These are phyloP conservation scores for Erebia palarica DNA, from an alignment of 2,888 invertebrate genomes.

Conservation along the genomic window DNA sequence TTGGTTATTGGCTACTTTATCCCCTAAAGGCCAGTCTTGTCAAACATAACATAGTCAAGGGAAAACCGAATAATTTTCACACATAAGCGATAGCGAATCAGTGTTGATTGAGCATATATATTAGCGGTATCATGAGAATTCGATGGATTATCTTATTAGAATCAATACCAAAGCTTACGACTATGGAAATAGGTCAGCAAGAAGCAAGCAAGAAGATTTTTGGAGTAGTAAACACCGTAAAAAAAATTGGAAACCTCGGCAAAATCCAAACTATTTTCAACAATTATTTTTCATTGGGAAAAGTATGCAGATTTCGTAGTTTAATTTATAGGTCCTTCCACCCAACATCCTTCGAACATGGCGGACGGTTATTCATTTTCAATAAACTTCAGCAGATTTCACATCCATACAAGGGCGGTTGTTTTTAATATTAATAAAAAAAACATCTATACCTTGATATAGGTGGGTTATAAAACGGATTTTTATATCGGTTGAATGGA, in stretches of 20 bases:
- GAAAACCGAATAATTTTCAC: constrained; percentile 11
- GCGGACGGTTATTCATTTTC: no score
- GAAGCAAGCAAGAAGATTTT: no score
- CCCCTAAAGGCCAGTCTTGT: constrained; percentile 1
- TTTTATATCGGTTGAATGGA: not conserved
- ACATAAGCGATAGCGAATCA: constrained; percentile 8
- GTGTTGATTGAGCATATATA: constrained; percentile 12
- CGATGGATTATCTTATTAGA: constrained; percentile 16
- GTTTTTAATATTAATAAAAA: no score
- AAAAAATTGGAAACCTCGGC: no score
- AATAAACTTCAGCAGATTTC: no score
- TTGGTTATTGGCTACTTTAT: not conserved
- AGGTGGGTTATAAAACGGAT: not conserved
- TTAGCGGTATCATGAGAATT: not conserved
- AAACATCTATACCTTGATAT: not conserved
- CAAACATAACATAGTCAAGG: constrained; percentile 1
- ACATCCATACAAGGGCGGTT: no score
- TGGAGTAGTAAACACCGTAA: no score
- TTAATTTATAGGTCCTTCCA: no score
- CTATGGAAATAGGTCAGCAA: not conserved
- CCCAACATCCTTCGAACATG: no score
- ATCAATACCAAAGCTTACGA: not conserved
- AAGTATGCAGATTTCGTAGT: no score
- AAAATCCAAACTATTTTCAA: no score
- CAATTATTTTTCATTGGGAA: no score